Base-by-base conservation (phyloP, 1,140 invertebrate genomes). In the Listronotus oregonensis region DNA sequence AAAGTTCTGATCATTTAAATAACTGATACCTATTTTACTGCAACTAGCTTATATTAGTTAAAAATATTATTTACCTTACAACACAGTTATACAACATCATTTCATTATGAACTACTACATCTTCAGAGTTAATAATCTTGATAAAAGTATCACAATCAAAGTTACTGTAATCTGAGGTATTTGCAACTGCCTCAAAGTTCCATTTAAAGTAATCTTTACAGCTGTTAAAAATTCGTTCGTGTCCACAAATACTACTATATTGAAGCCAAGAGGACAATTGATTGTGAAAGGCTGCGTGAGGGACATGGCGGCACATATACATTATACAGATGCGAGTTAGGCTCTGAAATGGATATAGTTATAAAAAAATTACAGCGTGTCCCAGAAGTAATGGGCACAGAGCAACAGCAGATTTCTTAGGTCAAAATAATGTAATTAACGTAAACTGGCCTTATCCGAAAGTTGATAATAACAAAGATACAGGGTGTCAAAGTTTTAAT, bases 91-190 rank as follows among this genome's bases (percentile, higher is more conserved):
- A 96, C 0, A 97, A 80, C 21, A 87, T 86, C 82, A 92, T 90
- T 83, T 97, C 95, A 79, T 95, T 93, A 73, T 89, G 86, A 49
- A 97, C 85, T n/a, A 97, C 93, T 1, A 97, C 79, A 79, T 92
- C 93, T 75, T 91, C 92, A 73, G 93, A 90, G 73, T 90, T 86
- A 55, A 97, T 79, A 47, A 97, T 80, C 10, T 85, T 82, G 27
- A 91, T 83, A 43, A 97, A 79, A n/a, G 90, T 84, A 61, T 95
- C 91, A 0, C 87, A 82, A 73, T 95, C 93, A 71, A 96, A 88
- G 71, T 90, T 89, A 0, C 85, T 85, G 78, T 96, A 95, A 73
- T 95, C 93, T 5, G 84, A 81, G 11, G 89, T 90, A 64, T 87
- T 83, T 17, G 91, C 87, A 18, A 96, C 89, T 68, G 89, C 84